Evolutionary conservation across 2,797 vertebrate species (phyloP), one percentile per base, ranked within the genome.

Genomic region (Sebastes trivittatus): DNA sequence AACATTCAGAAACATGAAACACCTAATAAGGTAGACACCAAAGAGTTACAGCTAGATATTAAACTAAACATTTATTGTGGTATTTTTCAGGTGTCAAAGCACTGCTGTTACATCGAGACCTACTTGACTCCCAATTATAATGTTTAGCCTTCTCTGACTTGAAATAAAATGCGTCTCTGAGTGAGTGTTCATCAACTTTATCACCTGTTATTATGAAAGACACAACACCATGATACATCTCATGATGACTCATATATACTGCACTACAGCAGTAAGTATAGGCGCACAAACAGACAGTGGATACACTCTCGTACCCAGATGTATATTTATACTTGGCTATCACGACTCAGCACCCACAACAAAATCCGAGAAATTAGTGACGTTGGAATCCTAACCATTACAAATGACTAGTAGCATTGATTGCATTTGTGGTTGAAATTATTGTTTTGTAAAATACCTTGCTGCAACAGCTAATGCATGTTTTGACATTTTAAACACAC

Each of bases 301-400:
- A 76, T 27, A 77, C 63, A 74, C 69, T 86, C 62, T 72, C 54
- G 52, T 49, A 90, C 65, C 83, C 84, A 90, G 72, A 69, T 78
- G 60, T 82, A 90, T 88, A 88, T 91, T 88, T 89, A 78, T 76
- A 83, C 79, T 67, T 71, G 59, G 63, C 73, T 84, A 63, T 90
- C 89, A 92, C 75, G 86, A 88, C 74, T 88, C 78, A 65, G 79
- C 82, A 81, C 78, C 85, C 80, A 89, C 78, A 7, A 84, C n/a
- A 30, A 68, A 83, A 74, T 70, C 65, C 38, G 64, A 89, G 22
- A 75, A 9, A 84, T 77, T 10, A 65, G 75, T 81, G 78, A 80
- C 1, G 13, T 55, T 78, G 73, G 34, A 72, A 71, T 67, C 13
- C n/a, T 56, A 61, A 69, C 22, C 61, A 32, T 79, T 75, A 71